Evolutionary conservation across 2,888 invertebrate genomes (phyloP).

Genomic region (Drosophila cyrtoloma): DNA sequence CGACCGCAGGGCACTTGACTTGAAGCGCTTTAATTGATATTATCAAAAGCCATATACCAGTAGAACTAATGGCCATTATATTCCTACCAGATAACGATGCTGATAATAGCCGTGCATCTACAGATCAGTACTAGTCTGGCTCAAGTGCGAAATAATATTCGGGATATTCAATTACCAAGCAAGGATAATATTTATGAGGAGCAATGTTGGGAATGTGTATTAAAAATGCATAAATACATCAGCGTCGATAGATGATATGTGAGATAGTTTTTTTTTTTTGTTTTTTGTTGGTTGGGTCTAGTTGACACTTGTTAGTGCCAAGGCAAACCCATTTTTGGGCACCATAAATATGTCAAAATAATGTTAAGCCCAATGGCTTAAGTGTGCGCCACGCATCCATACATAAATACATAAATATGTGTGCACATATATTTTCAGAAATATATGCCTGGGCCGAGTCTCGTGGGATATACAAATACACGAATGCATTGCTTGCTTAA

Average conservation of each 20-base stretch:
- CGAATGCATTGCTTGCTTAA: slow-evolving; percentile 31
- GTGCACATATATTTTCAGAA: slow-evolving; percentile 25
- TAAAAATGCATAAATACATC: slow-evolving; percentile 77
- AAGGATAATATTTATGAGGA: slow-evolving; percentile 41
- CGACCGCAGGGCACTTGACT: slow-evolving; percentile 63
- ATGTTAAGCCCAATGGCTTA: slow-evolving; percentile 49
- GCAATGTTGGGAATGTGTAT: slow-evolving; percentile 57
- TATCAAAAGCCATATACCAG: slow-evolving; percentile 65
- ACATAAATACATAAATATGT: slow-evolving; percentile 10
- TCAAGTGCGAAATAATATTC: slow-evolving; percentile 53
- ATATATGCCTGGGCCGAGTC: slow-evolving; percentile 45
- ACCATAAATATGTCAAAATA: slow-evolving; percentile 83
- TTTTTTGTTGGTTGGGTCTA: slow-evolving; percentile 27
- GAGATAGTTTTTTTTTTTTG: slow-evolving; percentile 48
- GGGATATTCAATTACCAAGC: slow-evolving; percentile 50
- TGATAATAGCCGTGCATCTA: slow-evolving; percentile 69
- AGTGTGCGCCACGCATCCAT: slow-evolving; percentile 35
- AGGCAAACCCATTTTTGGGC: slow-evolving; percentile 56
- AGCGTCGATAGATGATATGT: slow-evolving; percentile 61
- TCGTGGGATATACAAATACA: slow-evolving; percentile 66
- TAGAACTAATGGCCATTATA: slow-evolving; percentile 68
- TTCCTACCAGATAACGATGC: slow-evolving; percentile 79
- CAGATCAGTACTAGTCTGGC: slow-evolving; percentile 11
- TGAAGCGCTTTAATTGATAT: slow-evolving; percentile 48
- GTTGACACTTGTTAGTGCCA: slow-evolving; percentile 64